Evolutionary conservation across 2,797 vertebrate genomes (phyloP).

Genomic region (Lepilemur ruficaudatus): DNA sequence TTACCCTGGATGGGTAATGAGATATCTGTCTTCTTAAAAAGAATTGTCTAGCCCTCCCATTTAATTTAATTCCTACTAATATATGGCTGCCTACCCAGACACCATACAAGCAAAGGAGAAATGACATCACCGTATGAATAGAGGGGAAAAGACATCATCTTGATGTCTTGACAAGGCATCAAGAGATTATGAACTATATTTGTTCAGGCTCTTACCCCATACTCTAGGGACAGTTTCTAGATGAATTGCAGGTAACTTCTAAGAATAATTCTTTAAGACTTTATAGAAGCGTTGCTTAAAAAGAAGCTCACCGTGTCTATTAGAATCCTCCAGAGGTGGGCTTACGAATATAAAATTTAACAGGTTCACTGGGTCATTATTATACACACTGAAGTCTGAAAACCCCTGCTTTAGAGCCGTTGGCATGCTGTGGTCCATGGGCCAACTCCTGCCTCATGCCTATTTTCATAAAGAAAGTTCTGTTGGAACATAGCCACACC

Average conservation of each 20-base stretch:
- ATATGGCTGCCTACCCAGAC: background rate
- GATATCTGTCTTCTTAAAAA: slow-evolving; percentile 23
- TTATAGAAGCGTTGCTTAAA: background rate
- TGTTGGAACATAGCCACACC: background rate
- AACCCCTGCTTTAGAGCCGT: background rate
- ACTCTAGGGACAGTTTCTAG: background rate
- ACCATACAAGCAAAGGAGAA: background rate
- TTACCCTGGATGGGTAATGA: background rate
- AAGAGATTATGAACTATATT: background rate
- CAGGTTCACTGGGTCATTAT: background rate
- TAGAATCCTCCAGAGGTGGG: background rate
- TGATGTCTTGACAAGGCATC: background rate
- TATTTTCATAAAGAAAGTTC: background rate
- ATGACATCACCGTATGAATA: background rate
- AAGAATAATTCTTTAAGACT: background rate
- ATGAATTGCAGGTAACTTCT: background rate
- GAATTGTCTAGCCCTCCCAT: background rate
- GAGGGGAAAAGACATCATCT: background rate
- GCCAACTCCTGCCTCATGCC: background rate
- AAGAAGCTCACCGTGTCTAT: background rate
- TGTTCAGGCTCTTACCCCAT: background rate
- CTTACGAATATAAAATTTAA: background rate
- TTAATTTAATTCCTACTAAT: background rate
- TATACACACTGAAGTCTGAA: background rate
- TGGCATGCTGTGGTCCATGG: background rate